A percentile compares a stretch with the other conserved stretches of the same genome.
Conservation (phyloP, 2,888 invertebrate species). For the Kryphioiulus occultus region DNA sequence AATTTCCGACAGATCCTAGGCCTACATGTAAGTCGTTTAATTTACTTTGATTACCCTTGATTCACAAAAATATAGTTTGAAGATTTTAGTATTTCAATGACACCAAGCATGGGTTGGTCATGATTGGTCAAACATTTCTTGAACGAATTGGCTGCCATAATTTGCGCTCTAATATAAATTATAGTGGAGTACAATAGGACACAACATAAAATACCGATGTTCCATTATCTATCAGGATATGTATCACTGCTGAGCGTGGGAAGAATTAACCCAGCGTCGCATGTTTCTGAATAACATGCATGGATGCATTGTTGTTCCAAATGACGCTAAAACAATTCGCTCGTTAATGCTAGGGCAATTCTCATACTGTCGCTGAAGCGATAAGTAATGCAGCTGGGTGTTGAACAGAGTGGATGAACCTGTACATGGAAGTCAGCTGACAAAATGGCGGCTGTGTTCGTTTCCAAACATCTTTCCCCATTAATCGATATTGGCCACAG, state of each 20-base stretch:
- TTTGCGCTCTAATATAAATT: too few relatives aligned
- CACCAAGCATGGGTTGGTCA: too few relatives aligned
- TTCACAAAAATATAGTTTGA: too few relatives aligned
- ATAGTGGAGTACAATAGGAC: too few relatives aligned
- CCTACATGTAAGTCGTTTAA: too few relatives aligned
- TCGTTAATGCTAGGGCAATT: neutral
- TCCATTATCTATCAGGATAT: neutral
- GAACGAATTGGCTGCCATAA: too few relatives aligned
- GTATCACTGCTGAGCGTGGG: neutral
- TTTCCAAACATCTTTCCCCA: neutral
- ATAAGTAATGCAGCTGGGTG: neutral
- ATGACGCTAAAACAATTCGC: neutral
- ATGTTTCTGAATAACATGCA: neutral
- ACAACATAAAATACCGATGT: neutral
- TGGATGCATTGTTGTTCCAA: neutral
- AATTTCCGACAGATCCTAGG: too few relatives aligned
- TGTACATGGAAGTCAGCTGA: neutral
- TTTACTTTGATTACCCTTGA: too few relatives aligned
- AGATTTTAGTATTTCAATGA: too few relatives aligned
- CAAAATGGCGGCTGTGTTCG: neutral
- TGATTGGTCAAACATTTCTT: too few relatives aligned
- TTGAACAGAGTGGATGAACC: neutral
- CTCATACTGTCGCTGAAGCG: neutral
- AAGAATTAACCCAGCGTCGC: neutral
- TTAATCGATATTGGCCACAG: neutral